Evolutionary conservation across 2,888 invertebrate genomes (phyloP), one percentile per base, ranked within the genome.

Genomic region (Lithosia quadra): DNA sequence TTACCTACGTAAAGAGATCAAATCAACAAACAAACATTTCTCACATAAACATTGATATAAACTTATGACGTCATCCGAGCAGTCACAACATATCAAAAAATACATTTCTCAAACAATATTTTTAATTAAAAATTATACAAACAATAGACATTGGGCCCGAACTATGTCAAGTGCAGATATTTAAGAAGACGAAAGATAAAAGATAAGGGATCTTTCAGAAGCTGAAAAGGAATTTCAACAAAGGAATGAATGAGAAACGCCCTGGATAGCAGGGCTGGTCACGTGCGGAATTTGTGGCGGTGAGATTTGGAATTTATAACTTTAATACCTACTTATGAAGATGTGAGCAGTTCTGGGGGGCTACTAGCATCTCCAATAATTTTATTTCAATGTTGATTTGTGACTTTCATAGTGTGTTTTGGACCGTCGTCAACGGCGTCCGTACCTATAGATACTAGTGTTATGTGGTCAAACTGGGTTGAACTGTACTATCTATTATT

Each of bases 141-240:
- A 72, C 70, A 74, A 73, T 75, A 71, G 65, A 64, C 63, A 71
- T 73, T 70, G 58, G 63, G n/a, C 65, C 69, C 68, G 66, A 78
- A 78, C 78, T 74, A 73, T 78, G 80, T 80, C 83, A 80, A 80
- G 81, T 76, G 75, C 79, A 79, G 80, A 81, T 75, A 78, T 81
- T 79, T 80, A 76, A 79, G 75, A 76, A 81, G 79, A 75, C 72
- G 77, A 71, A 69, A 78, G 79, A 83, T 67, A 67, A 63, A 69
- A 67, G 67, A 63, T 85, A 85, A 86, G 84, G 82, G 84, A 81
- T 86, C 82, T 79, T 85, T 80, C 82, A 80, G 79, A 77, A 76
- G 77, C 73, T 84, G 84, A 83, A 84, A 85, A 83, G 85, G 84
- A 81, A 85, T 83, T 79, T 77, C 78, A 84, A 85, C 86, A 87